Conservation (phyloP, 2,888 invertebrate genomes). For the Melinaea marsaeus region DNA sequence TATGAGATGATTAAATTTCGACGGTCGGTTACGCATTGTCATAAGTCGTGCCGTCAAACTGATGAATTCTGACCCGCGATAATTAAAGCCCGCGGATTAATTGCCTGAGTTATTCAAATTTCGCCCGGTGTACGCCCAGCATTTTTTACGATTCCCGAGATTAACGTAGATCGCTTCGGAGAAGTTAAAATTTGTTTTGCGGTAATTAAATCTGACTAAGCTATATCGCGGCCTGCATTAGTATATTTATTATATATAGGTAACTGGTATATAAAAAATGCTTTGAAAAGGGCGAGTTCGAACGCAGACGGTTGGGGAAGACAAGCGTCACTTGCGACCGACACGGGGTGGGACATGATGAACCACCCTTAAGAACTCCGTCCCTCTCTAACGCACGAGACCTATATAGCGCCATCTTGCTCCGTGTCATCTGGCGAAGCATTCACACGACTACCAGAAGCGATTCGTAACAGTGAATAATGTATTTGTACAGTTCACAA, state of each 20-base stretch:
- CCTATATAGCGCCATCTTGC: constrained; percentile 42
- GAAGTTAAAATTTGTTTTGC: constrained; percentile 62
- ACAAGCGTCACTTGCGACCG: constrained; percentile 69
- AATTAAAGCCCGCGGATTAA: constrained; percentile 67
- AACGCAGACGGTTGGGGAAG: constrained; percentile 68
- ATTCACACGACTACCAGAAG: constrained; percentile 67
- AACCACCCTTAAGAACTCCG: constrained; percentile 60
- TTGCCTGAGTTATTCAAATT: constrained; percentile 69
- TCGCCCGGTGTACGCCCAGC: constrained; percentile 54
- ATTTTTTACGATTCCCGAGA: constrained; percentile 68
- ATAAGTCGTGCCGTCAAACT: constrained; percentile 61
- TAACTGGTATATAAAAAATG: constrained; percentile 39
- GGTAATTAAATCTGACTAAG: constrained; percentile 49
- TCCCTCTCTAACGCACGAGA: constrained; percentile 48
- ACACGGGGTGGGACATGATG: constrained; percentile 71
- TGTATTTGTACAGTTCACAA: constrained; percentile 62
- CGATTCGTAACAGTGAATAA: constrained; percentile 75
- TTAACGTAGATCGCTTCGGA: constrained; percentile 65
- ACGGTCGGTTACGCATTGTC: constrained; percentile 50
- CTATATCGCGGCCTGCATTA: constrained; percentile 31
- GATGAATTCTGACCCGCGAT: constrained; percentile 62
- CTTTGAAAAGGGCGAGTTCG: constrained; percentile 57
- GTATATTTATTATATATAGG: constrained; percentile 25
- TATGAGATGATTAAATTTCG: constrained; percentile 50
- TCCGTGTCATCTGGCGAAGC: constrained; percentile 67